Percentiles rank a stretch among this genome's conserved stretches.
These are phyloP conservation scores for Pararge aegeria DNA, from an alignment of 1,140 invertebrate genomes.

Conservation along the genomic window DNA sequence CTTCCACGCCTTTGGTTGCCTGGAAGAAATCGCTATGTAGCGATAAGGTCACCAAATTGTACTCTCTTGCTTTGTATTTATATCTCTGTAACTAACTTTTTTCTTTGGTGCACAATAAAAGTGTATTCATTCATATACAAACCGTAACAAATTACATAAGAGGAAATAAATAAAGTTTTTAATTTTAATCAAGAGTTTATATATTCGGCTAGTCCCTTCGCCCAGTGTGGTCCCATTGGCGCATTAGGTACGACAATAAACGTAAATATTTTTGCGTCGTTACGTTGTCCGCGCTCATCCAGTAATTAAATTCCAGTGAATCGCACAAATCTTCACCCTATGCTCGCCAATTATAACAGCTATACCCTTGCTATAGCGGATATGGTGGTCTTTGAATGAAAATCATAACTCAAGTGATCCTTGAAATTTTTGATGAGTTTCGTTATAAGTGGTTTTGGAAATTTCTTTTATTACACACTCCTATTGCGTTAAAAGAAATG, in stretches of 20 bases:
- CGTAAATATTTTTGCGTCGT: slow-evolving; percentile 74
- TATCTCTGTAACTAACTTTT: too few relatives aligned
- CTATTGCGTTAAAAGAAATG: background rate
- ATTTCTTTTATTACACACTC: slow-evolving; percentile 6
- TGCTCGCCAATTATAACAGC: slow-evolving; percentile 21
- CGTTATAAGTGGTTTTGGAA: slow-evolving; percentile 11
- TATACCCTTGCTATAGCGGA: slow-evolving; percentile 11
- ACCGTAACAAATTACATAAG: background rate
- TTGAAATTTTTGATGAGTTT: slow-evolving; percentile 13
- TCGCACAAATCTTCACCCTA: slow-evolving; percentile 70
- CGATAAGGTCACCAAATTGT: too few relatives aligned
- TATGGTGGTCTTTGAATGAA: slow-evolving; percentile 15
- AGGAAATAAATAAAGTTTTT: background rate
- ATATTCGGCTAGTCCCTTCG: slow-evolving; percentile 5
- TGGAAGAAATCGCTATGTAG: too few relatives aligned
- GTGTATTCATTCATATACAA: too few relatives aligned
- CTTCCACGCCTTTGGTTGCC: too few relatives aligned
- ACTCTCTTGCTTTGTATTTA: too few relatives aligned
- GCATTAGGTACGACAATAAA: slow-evolving; percentile 65
- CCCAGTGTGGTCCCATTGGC: slow-evolving; percentile 52
- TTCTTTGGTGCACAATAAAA: too few relatives aligned
- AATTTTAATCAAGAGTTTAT: background rate
- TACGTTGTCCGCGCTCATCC: slow-evolving; percentile 49
- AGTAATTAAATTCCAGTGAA: slow-evolving; percentile 74
- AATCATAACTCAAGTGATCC: slow-evolving; percentile 20